Evolutionary conservation across 2,888 invertebrate species (phyloP).

Genomic region (Idaea straminata): DNA sequence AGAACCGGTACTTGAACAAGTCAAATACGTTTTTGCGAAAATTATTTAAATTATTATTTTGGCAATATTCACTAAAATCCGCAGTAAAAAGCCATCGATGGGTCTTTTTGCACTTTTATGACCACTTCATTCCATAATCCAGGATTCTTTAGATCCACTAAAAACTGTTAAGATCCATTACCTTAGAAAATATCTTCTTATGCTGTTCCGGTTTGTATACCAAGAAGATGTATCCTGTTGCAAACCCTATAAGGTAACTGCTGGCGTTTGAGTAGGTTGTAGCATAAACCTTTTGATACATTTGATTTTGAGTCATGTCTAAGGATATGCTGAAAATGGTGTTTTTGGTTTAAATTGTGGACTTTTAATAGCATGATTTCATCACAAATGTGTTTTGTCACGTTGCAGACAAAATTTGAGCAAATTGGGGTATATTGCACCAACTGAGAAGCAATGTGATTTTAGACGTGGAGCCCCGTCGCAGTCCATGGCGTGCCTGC

Average conservation of each 20-base stretch:
- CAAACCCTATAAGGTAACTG: constrained; percentile 35
- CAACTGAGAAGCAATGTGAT: neutral
- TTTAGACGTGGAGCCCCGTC: too few species aligned
- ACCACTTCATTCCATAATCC: too few species aligned
- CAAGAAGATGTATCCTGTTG: constrained; percentile 35
- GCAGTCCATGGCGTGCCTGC: too few species aligned
- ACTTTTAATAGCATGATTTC: neutral
- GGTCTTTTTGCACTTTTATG: too few species aligned
- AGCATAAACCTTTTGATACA: constrained; percentile 27
- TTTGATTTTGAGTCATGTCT: constrained; percentile 8
- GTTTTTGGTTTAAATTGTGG: neutral
- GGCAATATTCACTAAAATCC: too few species aligned
- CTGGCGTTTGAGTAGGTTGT: constrained; percentile 34
- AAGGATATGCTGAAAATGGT: constrained; percentile 14
- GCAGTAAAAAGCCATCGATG: too few species aligned
- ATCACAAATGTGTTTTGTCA: too few species aligned
- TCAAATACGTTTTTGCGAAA: too few species aligned
- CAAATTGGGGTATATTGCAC: neutral
- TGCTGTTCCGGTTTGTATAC: constrained; percentile 34
- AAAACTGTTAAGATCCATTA: constrained; percentile 10
- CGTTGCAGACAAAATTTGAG: too few species aligned
- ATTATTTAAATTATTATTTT: too few species aligned
- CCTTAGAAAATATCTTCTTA: constrained; percentile 36
- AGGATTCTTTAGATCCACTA: too few species aligned
- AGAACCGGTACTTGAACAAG: too few species aligned